phyloP scores from a whole-genome alignment of 1,140 invertebrate species.

The Hyles vespertilio region DNA sequence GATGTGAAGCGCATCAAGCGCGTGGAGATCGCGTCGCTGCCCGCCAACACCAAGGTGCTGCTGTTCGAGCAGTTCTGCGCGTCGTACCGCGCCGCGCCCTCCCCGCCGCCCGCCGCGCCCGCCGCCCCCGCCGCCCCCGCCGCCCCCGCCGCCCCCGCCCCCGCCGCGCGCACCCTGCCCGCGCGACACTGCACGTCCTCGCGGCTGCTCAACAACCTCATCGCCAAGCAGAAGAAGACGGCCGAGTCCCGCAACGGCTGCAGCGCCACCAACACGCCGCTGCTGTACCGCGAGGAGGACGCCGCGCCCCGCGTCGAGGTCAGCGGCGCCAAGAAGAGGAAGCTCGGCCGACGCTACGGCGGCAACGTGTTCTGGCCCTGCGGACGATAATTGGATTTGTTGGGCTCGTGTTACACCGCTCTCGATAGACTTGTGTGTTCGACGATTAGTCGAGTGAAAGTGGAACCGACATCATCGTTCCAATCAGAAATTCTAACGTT shows the following conservation, averaged over 20 bases:
- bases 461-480: too few relatives aligned
- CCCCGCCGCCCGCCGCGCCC: constrained; percentile 29
- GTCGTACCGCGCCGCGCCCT: constrained; percentile 36
- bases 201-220: constrained; percentile 46
- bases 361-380: constrained; percentile 64
- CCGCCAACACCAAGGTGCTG: constrained; percentile 47
- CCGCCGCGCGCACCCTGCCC: constrained; percentile 24
- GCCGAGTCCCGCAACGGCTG: constrained; percentile 27
- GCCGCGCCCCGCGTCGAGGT: constrained; percentile 27
- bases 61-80: constrained; percentile 60
- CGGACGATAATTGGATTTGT: constrained; percentile 45
- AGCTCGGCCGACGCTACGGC: constrained; percentile 56
- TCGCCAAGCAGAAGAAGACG: constrained; percentile 39
- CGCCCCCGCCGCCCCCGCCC: constrained; percentile 12
- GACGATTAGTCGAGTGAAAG: too few relatives aligned
- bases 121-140: constrained; percentile 13
- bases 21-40: constrained; percentile 52
- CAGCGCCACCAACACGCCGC: constrained; percentile 35
- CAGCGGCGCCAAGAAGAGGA: constrained; percentile 59
- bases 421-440: background rate
- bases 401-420: constrained; percentile 4
- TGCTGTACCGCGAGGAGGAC: constrained; percentile 31
- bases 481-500: too few relatives aligned
- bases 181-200: constrained; percentile 43
- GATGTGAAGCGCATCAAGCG: constrained; percentile 51